Evolutionary conservation across 2,888 invertebrate genomes (phyloP), one percentile per base, ranked within the genome.

Genomic region (Drosophila paranaensis): DNA sequence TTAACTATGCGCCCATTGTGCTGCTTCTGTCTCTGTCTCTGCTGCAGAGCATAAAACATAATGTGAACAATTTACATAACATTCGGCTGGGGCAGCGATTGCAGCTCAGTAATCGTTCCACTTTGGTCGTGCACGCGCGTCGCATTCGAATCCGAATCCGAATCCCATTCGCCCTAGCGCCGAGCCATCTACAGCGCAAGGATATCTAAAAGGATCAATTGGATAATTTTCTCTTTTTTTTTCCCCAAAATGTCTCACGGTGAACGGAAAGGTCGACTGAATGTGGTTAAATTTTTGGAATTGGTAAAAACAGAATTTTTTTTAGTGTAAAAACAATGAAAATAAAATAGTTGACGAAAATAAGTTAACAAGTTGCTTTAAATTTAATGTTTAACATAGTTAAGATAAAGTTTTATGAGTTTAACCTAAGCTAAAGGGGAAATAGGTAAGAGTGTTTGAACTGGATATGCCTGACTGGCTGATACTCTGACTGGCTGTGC

Each of bases 211-310:
- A 30, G 14, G 16, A 37, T 11, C n/a, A 45, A 14, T 35, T 61
- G 9, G 6, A 39, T 14, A n/a, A 5, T n/a, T 11, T 37, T 14
- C 2, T 33, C 16, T 16, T n/a, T 6, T 10, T 48, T n/a, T n/a
- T 16, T 43, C 1, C 27, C 11, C 35, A 61, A 30, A 1, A 70
- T 92, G 92, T 91, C 92, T 48, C 91, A 92, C 84, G 90, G 90
- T 68, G 92, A 92, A 65, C 90, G 88, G 8, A 90, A 91, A 74
- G 90, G 90, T 54, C 91, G 91, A 60, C 81, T 93, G n/a, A 92
- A 90, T 77, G 91, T 93, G 56, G 88, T 93, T 16, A 93, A 93
- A 81, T 93, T 93, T 84, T 78, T 93, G 60, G 93, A 93, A 87
- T 82, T 93, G 90, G 93, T 92, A 90, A 91, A 63, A 8, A 16